A percentile compares a stretch with the other conserved stretches of the same genome.
Evolutionary conservation across 2,797 vertebrate genomes (phyloP).

Genomic region (Echeneis naucrates): DNA sequence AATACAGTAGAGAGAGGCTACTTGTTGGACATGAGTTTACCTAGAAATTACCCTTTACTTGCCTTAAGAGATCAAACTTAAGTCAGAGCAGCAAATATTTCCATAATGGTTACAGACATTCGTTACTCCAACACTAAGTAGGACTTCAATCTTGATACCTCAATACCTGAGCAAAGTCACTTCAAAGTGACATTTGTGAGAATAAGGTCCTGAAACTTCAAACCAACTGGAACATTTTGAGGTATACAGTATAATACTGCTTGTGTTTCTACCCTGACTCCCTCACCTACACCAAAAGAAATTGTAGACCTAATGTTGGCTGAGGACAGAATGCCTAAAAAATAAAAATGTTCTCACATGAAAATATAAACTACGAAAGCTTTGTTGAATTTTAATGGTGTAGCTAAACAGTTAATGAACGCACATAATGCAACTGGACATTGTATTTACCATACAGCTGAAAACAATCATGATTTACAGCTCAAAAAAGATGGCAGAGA

Average conservation of each 20-base stretch:
- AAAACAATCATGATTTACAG: constrained; percentile 24
- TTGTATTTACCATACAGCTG: constrained; percentile 13
- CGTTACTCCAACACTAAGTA: constrained; percentile 50
- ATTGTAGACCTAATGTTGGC: constrained; percentile 58
- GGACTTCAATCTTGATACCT: constrained; percentile 59
- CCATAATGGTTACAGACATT: constrained; percentile 42
- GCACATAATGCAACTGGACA: neutral
- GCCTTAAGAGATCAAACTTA: constrained; percentile 46
- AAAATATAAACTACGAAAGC: constrained; percentile 39
- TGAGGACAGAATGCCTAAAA: constrained; percentile 46
- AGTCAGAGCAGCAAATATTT: constrained; percentile 35
- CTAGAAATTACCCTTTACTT: constrained; percentile 53
- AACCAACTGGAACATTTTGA: constrained; percentile 82
- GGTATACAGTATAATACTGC: constrained; percentile 79
- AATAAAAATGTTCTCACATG: constrained; percentile 41
- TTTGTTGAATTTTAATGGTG: constrained; percentile 28
- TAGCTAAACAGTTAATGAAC: constrained; percentile 5
- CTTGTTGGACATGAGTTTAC: constrained; percentile 59
- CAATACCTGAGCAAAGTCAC: constrained; percentile 82
- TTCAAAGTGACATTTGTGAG: constrained; percentile 84
- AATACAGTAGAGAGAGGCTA: constrained; percentile 29
- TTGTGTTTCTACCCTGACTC: constrained; percentile 70
- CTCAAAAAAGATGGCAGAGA: constrained; percentile 11
- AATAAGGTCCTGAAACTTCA: constrained; percentile 80
- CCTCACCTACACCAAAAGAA: constrained; percentile 71